Evolutionary conservation across 2,797 vertebrate genomes (phyloP).

Genomic region (Stomatorhinus walkeri): DNA sequence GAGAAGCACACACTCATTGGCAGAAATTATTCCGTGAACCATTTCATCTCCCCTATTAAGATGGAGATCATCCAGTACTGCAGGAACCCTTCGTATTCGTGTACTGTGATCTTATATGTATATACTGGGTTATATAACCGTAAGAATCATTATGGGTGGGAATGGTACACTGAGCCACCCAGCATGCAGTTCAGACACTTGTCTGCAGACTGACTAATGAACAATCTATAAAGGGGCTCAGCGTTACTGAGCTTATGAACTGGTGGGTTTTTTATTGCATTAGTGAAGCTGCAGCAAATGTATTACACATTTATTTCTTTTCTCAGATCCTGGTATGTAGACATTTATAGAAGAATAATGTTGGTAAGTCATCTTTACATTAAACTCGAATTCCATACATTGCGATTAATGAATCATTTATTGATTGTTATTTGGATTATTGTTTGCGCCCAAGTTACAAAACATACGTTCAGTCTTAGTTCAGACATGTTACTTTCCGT

Average conservation of each 20-base stretch:
- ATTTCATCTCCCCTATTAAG: not conserved
- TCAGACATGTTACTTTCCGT: no score
- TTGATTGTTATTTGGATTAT: not conserved
- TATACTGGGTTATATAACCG: not conserved
- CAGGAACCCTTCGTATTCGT: not conserved
- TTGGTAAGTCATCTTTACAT: not conserved
- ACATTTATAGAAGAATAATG: not conserved
- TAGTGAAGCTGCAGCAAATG: not conserved
- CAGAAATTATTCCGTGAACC: not conserved
- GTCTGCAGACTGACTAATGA: not conserved
- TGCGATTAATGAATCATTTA: not conserved
- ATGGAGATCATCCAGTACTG: not conserved
- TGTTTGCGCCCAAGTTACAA: not conserved
- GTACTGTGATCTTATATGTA: not conserved
- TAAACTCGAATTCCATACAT: not conserved
- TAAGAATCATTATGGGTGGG: not conserved
- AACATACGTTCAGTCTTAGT: not conserved
- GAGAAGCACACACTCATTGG: slow-evolving; percentile 7
- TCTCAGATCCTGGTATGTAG: slow-evolving; percentile 17
- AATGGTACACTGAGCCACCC: not conserved
- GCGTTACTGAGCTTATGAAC: not conserved
- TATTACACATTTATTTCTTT: not conserved
- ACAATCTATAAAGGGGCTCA: not conserved
- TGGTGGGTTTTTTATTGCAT: not conserved
- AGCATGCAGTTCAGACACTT: not conserved